Evolutionary conservation across 2,797 vertebrate genomes (phyloP).

Genomic region (Phylloscopus collybita): DNA sequence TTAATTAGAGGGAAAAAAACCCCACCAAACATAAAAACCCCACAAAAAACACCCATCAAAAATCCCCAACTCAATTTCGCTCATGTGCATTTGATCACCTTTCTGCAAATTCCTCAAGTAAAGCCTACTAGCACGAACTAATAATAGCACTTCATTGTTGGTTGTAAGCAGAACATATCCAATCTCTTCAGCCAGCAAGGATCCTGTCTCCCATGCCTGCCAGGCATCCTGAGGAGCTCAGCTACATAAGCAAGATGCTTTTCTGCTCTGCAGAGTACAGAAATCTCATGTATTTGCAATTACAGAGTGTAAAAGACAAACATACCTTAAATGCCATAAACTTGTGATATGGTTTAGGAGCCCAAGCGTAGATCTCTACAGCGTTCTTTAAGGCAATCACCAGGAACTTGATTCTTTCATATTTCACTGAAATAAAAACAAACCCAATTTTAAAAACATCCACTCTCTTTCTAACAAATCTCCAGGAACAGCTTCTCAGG

Average conservation of each 20-base stretch:
- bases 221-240: background rate
- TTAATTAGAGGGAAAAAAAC: background rate
- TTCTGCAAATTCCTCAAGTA: background rate
- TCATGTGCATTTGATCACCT: background rate
- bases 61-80: background rate
- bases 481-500: background rate
- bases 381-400: slow-evolving; percentile 98
- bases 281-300: background rate
- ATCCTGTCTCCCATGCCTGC: background rate
- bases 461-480: background rate
- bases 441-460: background rate
- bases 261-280: background rate
- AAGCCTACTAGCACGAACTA: background rate
- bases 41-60: background rate
- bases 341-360: slow-evolving; percentile 98
- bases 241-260: background rate
- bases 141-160: background rate
- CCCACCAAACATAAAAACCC: background rate
- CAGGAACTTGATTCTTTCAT: slow-evolving; percentile 98
- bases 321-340: slow-evolving; percentile 99
- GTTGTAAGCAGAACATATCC: background rate
- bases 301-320: background rate
- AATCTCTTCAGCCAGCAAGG: background rate
- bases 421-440: slow-evolving; percentile 88
- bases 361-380: slow-evolving; percentile 99